Percentiles rank a stretch among this genome's conserved stretches.
Conservation (phyloP, 2,797 vertebrate genomes). For the Anniella stebbinsi region DNA sequence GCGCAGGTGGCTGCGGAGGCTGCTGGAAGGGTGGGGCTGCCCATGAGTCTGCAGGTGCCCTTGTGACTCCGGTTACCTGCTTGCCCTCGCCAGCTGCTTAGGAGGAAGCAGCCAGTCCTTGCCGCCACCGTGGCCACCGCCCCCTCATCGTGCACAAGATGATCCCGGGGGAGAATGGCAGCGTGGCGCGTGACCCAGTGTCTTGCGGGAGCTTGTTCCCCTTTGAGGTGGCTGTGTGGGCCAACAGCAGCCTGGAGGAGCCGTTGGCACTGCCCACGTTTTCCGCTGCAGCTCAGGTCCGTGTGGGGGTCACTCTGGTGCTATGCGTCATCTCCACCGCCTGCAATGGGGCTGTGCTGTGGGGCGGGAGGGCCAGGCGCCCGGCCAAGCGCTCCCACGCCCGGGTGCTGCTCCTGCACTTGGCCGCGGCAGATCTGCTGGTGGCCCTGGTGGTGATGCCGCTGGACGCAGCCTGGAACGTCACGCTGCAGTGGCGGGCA, state of each 20-base stretch:
- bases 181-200: fast-evolving
- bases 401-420: constrained; percentile 85
- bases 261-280: constrained; percentile 80
- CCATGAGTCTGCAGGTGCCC: neutral
- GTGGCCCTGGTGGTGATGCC: constrained; percentile 90
- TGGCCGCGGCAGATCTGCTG: constrained; percentile 86
- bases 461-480: constrained; percentile 87
- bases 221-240: neutral
- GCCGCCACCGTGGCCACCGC: too few species aligned
- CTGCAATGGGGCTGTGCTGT: constrained; percentile 85
- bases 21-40: too few species aligned
- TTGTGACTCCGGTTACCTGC: too few species aligned
- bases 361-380: constrained; percentile 74
- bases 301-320: constrained; percentile 84
- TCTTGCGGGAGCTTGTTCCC: fast-evolving
- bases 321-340: constrained; percentile 82
- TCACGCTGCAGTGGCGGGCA: constrained; percentile 89
- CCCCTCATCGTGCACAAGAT: neutral
- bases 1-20: neutral
- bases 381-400: constrained; percentile 79
- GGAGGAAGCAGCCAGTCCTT: neutral
- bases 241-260: neutral
- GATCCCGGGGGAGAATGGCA: neutral
- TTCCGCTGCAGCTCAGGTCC: constrained; percentile 83
- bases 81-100: neutral